These are phyloP conservation scores for Lathamus discolor DNA, from an alignment of 2,113 vertebrate species.

Conservation along the genomic window DNA sequence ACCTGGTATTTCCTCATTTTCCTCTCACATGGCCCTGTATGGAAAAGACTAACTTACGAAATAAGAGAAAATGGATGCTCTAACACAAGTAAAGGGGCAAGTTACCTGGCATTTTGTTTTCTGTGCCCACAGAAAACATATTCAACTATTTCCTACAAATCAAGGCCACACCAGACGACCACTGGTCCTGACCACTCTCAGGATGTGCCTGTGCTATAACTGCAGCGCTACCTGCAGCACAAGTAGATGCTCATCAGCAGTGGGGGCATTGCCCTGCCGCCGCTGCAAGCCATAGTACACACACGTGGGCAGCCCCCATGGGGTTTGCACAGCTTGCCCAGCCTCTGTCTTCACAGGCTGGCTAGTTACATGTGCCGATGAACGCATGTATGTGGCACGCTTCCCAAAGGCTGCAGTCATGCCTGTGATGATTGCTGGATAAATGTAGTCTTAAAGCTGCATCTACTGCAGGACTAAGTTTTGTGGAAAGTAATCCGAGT, in stretches of 20 bases:
- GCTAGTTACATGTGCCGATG: accelerated
- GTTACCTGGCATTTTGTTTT: neutral
- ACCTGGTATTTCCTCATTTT: neutral
- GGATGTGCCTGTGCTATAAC: neutral
- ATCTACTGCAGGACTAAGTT: neutral
- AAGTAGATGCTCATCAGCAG: neutral
- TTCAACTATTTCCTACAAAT: neutral
- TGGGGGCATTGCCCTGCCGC: accelerated
- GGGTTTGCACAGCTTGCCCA: neutral
- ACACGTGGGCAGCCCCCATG: accelerated
- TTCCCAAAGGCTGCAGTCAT: neutral
- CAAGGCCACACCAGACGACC: neutral
- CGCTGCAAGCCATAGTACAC: accelerated
- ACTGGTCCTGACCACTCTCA: neutral
- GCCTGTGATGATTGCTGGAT: neutral
- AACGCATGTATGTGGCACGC: accelerated
- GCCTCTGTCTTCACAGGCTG: neutral
- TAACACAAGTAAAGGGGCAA: neutral
- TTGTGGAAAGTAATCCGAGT: neutral
- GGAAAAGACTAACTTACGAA: neutral
- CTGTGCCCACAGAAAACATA: neutral
- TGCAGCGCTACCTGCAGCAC: neutral
- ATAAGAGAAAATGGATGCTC: neutral
- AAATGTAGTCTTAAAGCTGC: neutral
- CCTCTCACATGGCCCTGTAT: neutral